Evolutionary conservation across 1,140 invertebrate genomes (phyloP).

Genomic region (Drosophila guanche): DNA sequence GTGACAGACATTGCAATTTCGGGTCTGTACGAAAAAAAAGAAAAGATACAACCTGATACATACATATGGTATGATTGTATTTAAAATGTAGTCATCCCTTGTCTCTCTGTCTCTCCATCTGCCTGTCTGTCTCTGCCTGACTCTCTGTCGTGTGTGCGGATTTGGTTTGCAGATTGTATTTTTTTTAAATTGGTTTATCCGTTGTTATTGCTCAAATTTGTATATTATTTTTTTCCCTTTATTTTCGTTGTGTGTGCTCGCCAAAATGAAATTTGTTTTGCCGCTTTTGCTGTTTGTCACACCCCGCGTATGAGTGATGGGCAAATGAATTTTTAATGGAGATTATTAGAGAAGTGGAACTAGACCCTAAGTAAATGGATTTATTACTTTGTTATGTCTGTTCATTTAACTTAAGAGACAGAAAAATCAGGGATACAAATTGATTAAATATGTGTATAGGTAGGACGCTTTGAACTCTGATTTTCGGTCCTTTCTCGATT

Average conservation of each 20-base stretch:
- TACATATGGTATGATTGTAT: constrained; percentile 38
- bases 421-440: too few species aligned
- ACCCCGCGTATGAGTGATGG: constrained; percentile 49
- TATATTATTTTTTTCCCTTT: constrained; percentile 30
- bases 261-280: constrained; percentile 23
- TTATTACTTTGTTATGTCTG: constrained; percentile 25
- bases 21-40: constrained; percentile 8
- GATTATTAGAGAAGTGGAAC: constrained; percentile 26
- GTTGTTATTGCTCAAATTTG: constrained; percentile 34
- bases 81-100: constrained; percentile 47
- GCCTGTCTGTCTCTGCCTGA: constrained; percentile 22
- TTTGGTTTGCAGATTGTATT: constrained; percentile 49
- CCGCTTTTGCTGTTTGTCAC: constrained; percentile 21
- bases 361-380: constrained; percentile 35
- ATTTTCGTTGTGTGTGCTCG: constrained; percentile 13
- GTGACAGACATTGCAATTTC: constrained; percentile 35
- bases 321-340: constrained; percentile 47
- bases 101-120: constrained; percentile 4
- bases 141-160: constrained; percentile 30
- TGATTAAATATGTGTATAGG: too few species aligned
- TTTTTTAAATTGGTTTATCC: constrained; percentile 61
- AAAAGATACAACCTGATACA: constrained; percentile 11
- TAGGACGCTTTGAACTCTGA: too few species aligned
- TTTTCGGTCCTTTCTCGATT: too few species aligned
- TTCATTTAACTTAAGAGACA: constrained; percentile 21